Base-by-base conservation (phyloP, 2,797 vertebrate genomes). In the Hippopotamyrus pictus region DNA sequence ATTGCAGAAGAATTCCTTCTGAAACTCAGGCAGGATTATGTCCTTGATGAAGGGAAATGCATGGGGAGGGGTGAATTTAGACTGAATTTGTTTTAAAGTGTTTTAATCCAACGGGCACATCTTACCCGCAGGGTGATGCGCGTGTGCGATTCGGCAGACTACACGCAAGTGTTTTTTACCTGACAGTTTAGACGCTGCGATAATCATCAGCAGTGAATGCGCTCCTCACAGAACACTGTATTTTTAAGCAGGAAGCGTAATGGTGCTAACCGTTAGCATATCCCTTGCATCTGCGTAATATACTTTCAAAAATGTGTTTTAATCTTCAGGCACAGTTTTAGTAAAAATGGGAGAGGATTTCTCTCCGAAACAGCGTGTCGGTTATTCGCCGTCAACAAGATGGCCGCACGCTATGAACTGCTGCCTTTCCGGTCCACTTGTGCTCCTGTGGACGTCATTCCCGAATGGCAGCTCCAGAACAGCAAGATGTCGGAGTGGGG, bases 241-340 rank as follows among this genome's bases (percentile, higher is more conserved):
- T 82, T 53, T 33, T 85, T 53, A 85, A 85, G 5, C 44, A 50
- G 48, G 14, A 51, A 50, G n/a, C 12, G 83, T 85, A 85, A 83
- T 83, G 79, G 79, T 85, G 83, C 83, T 51, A 85, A 85, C n/a
- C 1, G 83, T 85, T 83, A 50, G 46, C 48, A 85, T 51, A 25
- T 29, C 29, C 48, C 83, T 85, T 51, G 7, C 83, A 53, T 50
- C 4, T 85, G 1, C 4, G 0, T 85, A 29, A 85, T 51, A 51
- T 33, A 14, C n/a, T 22, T 85, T 51, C 29, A 5, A 85, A 85
- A 25, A 82, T 82, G 41, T 3, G 1, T 53, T 25, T 85, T 53
- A 25, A 17, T 50, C 22, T 50, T 25, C 46, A 85, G 48, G 46
- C 11, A 3, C 44, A 33, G 83, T 85, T 85, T 51, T 25, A 51